A percentile compares a stretch with the other conserved stretches of the same genome.
Conservation (phyloP, 2,797 vertebrate species). For the Amblyopsis hoosieri region DNA sequence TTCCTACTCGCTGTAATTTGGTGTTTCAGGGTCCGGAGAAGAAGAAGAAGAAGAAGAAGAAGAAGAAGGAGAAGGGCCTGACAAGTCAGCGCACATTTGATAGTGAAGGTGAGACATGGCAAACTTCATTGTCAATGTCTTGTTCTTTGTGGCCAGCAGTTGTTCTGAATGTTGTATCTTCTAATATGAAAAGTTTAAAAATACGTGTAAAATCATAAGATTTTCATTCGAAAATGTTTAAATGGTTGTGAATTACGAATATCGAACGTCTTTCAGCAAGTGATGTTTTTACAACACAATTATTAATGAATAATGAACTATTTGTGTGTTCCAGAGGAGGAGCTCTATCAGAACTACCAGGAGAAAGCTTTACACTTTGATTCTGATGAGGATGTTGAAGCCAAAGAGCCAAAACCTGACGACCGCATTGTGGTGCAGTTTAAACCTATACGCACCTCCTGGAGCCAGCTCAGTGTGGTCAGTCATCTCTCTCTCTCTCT, state of each 20-base stretch:
- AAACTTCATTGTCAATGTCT: background rate
- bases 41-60: conserved; percentile 85
- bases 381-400: conserved; percentile 90
- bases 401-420: conserved; percentile 77
- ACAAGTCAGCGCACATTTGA: conserved; percentile 89
- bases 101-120: conserved; percentile 87
- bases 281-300: no score
- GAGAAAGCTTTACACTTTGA: conserved; percentile 95
- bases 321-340: conserved; percentile 83
- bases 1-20: conserved; percentile 7
- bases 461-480: conserved; percentile 94
- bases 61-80: conserved; percentile 85
- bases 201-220: no score
- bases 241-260: no score
- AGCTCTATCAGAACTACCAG: conserved; percentile 96
- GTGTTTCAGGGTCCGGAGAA: conserved; percentile 69
- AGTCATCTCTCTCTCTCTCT: conserved; percentile 58
- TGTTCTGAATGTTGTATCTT: no score
- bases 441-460: conserved; percentile 87
- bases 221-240: no score
- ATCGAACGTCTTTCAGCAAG: no score
- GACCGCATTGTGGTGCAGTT: conserved; percentile 86
- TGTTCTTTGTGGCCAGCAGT: background rate
- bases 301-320: no score
- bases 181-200: no score